These are phyloP conservation scores for Hofmannophila pseudospretella DNA, from an alignment of 2,888 invertebrate species.

Conservation along the genomic window DNA sequence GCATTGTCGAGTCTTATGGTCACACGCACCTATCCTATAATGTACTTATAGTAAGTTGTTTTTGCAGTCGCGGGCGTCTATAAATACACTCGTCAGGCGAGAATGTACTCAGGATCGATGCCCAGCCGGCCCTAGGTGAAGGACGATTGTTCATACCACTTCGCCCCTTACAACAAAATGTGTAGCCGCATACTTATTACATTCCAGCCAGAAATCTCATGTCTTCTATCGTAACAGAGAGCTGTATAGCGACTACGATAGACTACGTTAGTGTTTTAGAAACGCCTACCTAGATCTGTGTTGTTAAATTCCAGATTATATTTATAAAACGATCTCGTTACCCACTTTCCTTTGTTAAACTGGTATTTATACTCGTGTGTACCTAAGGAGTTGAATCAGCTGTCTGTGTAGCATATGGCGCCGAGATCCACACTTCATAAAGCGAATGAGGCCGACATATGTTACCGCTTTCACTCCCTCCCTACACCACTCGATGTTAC, in stretches of 20 bases:
- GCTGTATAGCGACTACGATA: background rate
- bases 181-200: background rate
- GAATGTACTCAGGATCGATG: constrained; percentile 61
- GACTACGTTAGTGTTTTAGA: background rate
- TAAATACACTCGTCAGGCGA: constrained; percentile 65
- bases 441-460: constrained; percentile 72
- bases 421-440: constrained; percentile 64
- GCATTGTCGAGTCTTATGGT: constrained; percentile 37
- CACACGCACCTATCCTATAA: constrained; percentile 12
- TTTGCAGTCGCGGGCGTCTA: constrained; percentile 51
- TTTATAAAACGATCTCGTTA: constrained; percentile 3
- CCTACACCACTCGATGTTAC: constrained; percentile 55
- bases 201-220: background rate
- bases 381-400: constrained; percentile 52
- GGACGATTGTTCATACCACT: constrained; percentile 60
- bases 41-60: constrained; percentile 18
- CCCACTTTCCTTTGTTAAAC: constrained; percentile 7
- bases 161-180: constrained; percentile 32
- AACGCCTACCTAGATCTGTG: background rate
- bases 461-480: constrained; percentile 71
- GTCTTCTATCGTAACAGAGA: background rate
- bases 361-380: constrained; percentile 14
- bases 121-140: constrained; percentile 66
- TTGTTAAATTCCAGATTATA: background rate
- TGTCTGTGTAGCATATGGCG: constrained; percentile 68